A percentile compares a stretch with the other conserved stretches of the same genome.
Evolutionary conservation across 2,797 vertebrate genomes (phyloP).

Genomic region (Geranospiza caerulescens): DNA sequence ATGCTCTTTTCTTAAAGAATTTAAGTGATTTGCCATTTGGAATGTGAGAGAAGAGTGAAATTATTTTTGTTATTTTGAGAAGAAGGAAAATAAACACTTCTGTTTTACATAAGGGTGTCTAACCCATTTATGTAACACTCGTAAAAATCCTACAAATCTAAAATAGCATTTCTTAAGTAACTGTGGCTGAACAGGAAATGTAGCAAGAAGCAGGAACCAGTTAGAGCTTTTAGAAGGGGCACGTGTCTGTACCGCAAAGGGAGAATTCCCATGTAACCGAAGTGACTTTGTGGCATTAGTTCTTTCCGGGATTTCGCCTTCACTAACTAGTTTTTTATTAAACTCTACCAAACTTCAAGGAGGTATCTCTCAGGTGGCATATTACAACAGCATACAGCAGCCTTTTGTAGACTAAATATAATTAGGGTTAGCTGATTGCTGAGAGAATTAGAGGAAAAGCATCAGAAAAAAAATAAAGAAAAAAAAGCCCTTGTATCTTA

Average conservation of each 20-base stretch:
- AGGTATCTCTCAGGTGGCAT: constrained; percentile 53
- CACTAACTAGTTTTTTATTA: constrained; percentile 73
- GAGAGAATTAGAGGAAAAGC: constrained; percentile 50
- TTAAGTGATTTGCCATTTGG: not conserved
- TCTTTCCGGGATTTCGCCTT: not conserved
- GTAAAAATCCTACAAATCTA: not conserved
- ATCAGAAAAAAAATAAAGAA: not conserved
- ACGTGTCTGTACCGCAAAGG: not conserved
- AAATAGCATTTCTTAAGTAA: constrained; percentile 2
- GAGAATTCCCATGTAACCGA: not conserved
- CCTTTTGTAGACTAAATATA: constrained; percentile 57
- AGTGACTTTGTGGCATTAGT: not conserved
- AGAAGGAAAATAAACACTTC: not conserved
- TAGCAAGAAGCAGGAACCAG: not conserved
- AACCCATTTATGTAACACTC: not conserved
- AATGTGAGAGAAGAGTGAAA: not conserved
- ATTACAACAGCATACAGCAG: constrained; percentile 42
- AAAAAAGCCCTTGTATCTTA: not conserved
- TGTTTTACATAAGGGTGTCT: not conserved
- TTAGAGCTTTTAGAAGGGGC: not conserved
- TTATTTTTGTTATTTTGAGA: not conserved
- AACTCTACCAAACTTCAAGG: constrained; percentile 67
- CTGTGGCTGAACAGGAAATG: not conserved
- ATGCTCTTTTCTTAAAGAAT: not conserved
- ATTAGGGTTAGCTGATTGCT: constrained; percentile 55